Conservation (phyloP, 2,888 invertebrate species). For the Drosophila melanocephala region DNA sequence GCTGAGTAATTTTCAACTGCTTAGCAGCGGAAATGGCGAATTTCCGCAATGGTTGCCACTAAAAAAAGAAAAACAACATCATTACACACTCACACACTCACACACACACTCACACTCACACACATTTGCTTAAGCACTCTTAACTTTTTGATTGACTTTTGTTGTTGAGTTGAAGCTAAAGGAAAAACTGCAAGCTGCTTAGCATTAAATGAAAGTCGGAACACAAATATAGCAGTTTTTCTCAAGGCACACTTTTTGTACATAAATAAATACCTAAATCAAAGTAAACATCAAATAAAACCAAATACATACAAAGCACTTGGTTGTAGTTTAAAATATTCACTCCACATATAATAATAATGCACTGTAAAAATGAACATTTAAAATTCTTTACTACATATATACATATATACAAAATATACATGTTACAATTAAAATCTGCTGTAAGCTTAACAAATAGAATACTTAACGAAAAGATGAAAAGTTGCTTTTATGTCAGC, state of each 20-base stretch:
- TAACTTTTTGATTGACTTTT: constrained; percentile 45
- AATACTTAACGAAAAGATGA: background rate
- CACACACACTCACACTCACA: constrained; percentile 4
- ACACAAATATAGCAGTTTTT: background rate
- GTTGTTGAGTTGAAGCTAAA: constrained; percentile 12
- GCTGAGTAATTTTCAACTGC: constrained; percentile 68
- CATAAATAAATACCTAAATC: background rate
- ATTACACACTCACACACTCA: constrained; percentile 6
- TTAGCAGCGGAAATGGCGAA: constrained; percentile 76
- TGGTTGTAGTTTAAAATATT: background rate
- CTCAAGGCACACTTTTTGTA: background rate
- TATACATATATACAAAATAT: background rate
- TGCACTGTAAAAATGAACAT: background rate
- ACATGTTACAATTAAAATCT: background rate
- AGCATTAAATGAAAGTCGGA: background rate
- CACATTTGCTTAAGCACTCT: constrained; percentile 11
- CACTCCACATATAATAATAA: background rate
- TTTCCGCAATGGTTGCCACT: constrained; percentile 66
- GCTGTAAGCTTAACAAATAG: constrained; percentile 2
- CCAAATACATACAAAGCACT: background rate
- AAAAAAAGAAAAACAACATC: constrained; percentile 18
- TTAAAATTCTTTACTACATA: background rate
- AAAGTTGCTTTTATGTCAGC: constrained; percentile 4
- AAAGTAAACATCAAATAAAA: background rate
- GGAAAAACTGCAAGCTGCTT: constrained; percentile 7